Base-by-base conservation (phyloP, 2,888 invertebrate genomes). In the Drosophila neonasuta region DNA sequence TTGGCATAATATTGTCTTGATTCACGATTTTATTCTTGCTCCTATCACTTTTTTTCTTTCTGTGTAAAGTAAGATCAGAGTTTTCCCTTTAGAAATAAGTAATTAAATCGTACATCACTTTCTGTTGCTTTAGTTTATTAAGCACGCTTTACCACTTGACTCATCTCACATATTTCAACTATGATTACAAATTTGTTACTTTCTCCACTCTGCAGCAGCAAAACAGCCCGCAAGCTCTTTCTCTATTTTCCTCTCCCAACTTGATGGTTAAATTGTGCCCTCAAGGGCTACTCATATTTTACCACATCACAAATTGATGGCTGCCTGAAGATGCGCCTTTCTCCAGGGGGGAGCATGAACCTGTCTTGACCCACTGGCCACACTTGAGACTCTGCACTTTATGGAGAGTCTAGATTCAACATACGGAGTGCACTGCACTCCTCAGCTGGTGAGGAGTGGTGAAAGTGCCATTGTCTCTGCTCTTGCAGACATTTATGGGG, bases 401-500 rank as follows among this genome's bases (percentile, higher is more conserved):
- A 3, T 20, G 20, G 3, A 5, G 44, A 9, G 15, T 44, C 20
- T 1, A 44, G 67, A 50, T 68, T 20, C 52, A 49, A 44, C 36
- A 20, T 32, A 32, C 24, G 1, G 24, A 24, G 32, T 32, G 29
- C 52, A 50, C 17, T 34, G 39, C 39, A 41, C 39, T 15, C 13
- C 11, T 3, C 48, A 30, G 29, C 24, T 17, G 42, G 30, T 39
- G 39, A 9, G 39, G 13, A 54, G 39, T 44, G 79, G 82, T 77
- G 85, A 80, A 80, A 80, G 80, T 46, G 46, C 24, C 54, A 55
- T 83, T 79, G 84, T 79, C 54, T 79, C 57, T 49, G 17, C 63
- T 62, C 63, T 67, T 51, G 61, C 55, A 56, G 63, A 67, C 86
- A 69, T 75, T 81, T 83, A 70, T 78, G 81, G 81, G 86, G 81